Conservation (phyloP, 2,797 vertebrate species). For the Lutjanus campechanus region DNA sequence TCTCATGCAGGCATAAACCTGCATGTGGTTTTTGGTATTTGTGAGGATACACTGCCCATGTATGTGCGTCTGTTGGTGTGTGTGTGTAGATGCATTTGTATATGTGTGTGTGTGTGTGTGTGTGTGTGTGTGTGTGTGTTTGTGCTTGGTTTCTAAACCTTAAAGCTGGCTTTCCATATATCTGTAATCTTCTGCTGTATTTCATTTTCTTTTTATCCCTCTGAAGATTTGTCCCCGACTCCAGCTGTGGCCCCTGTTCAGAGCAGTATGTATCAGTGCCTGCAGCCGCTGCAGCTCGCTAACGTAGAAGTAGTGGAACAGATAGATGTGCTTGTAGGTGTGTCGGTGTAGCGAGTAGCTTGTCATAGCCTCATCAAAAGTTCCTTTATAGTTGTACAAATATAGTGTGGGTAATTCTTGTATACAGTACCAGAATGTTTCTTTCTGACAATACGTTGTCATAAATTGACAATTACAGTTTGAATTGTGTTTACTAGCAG, state of each 20-base stretch:
- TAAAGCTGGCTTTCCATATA: constrained; percentile 66
- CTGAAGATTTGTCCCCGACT: constrained; percentile 76
- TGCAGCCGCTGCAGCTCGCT: constrained; percentile 44
- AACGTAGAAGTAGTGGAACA: constrained; percentile 48
- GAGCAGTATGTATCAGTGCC: constrained; percentile 74
- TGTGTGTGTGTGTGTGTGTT: constrained; percentile 29
- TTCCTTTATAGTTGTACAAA: constrained; percentile 28
- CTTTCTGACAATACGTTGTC: not conserved
- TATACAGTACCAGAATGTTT: not conserved
- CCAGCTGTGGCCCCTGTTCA: constrained; percentile 79
- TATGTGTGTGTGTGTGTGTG: not conserved
- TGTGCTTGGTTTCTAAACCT: constrained; percentile 50
- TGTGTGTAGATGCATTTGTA: too few relatives aligned
- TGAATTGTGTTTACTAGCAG: constrained; percentile 26
- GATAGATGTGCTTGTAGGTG: constrained; percentile 38
- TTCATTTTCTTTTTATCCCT: constrained; percentile 71
- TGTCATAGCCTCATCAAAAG: constrained; percentile 35
- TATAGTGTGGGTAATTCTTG: constrained; percentile 26
- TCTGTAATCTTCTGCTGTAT: constrained; percentile 74
- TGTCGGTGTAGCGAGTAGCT: constrained; percentile 38
- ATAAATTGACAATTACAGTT: constrained; percentile 9
- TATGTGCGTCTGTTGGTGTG: constrained; percentile 1
- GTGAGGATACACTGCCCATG: not conserved
- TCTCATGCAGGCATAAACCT: constrained; percentile 7
- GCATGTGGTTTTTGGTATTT: constrained; percentile 1